Evolutionary conservation across 2,113 vertebrate species (phyloP).

Genomic region (Axis porcinus): DNA sequence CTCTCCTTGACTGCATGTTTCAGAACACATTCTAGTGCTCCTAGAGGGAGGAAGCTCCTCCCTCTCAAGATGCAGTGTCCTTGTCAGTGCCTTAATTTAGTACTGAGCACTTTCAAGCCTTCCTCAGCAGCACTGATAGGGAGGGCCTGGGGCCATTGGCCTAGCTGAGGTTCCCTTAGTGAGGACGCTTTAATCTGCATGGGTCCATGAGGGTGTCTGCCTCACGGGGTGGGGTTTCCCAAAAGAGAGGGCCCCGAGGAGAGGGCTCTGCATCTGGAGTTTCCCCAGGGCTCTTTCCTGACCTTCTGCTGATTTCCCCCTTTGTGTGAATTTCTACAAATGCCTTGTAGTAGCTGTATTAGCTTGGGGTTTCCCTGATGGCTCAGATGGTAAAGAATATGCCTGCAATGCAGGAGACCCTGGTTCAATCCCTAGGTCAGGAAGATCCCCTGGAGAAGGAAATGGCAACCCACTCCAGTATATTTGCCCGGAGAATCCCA

Average conservation of each 20-base stretch:
- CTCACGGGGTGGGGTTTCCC: too few species aligned
- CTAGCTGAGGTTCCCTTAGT: neutral
- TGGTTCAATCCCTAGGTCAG: neutral
- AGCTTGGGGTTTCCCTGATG: neutral
- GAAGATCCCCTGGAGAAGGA: neutral
- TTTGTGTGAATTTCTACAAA: neutral
- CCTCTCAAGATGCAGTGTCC: neutral
- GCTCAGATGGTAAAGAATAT: neutral
- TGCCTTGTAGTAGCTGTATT: neutral
- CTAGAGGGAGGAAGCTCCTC: neutral
- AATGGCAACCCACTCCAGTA: neutral
- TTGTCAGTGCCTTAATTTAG: neutral
- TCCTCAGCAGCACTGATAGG: neutral
- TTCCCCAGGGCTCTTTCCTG: neutral
- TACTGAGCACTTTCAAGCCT: neutral
- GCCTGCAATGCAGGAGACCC: neutral
- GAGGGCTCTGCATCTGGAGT: neutral
- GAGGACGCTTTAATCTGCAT: neutral
- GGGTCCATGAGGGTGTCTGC: neutral
- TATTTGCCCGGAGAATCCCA: neutral
- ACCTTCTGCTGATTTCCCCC: neutral
- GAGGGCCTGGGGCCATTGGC: neutral
- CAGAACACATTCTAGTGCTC: neutral
- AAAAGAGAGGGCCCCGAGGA: neutral
- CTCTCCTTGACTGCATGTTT: neutral